phyloP scores from a whole-genome alignment of 2,113 vertebrate species.

The Malurus cyaneus region DNA sequence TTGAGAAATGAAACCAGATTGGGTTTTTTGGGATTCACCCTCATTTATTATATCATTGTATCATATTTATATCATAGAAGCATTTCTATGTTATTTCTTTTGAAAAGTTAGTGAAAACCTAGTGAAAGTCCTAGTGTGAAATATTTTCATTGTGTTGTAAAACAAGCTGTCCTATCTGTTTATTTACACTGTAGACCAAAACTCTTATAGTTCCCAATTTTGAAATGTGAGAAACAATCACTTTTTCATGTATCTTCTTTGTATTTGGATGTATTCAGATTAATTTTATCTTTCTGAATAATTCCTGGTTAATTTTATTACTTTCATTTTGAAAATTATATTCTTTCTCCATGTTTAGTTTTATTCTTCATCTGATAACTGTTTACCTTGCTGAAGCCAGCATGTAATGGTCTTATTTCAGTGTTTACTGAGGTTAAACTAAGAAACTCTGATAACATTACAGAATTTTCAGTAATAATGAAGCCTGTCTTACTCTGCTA shows the following conservation, averaged over 20 bases:
- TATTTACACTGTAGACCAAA: not conserved
- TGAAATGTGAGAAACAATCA: not conserved
- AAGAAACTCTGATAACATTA: not conserved
- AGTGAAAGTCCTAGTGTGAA: not conserved
- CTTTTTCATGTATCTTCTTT: not conserved
- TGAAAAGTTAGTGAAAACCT: not conserved
- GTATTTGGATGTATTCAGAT: not conserved
- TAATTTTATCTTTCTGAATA: not conserved
- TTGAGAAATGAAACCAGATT: not conserved
- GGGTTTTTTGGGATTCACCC: not conserved
- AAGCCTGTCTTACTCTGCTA: not conserved
- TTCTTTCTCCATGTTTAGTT: not conserved
- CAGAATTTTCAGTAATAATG: not conserved
- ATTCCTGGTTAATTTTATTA: not conserved
- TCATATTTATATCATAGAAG: not conserved
- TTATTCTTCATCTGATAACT: not conserved
- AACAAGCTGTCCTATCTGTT: not conserved
- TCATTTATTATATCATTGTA: not conserved
- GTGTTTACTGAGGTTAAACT: not conserved
- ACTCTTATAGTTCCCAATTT: not conserved
- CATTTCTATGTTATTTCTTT: not conserved
- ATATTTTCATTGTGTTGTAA: not conserved
- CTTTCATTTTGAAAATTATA: not conserved
- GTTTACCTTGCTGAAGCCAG: not conserved
- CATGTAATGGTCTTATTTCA: not conserved